Evolutionary conservation across 2,113 vertebrate genomes (phyloP).

Genomic region (Labeo rohita): DNA sequence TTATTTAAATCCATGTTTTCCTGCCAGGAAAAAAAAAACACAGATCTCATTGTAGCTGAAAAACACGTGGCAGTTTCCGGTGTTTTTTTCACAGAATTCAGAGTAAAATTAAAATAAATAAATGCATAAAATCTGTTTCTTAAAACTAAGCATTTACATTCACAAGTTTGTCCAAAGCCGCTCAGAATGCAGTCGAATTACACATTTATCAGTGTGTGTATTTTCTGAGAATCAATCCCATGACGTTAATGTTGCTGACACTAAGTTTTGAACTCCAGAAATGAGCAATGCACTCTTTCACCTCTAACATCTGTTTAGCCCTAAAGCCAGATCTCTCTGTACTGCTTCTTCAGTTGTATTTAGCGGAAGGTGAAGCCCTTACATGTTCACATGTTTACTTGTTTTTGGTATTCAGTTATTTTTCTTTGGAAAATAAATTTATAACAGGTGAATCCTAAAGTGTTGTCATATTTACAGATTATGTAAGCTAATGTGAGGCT

Average conservation of each 20-base stretch:
- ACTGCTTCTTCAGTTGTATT: neutral
- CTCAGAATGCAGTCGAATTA: neutral
- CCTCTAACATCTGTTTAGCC: conserved; percentile 1
- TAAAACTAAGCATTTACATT: neutral
- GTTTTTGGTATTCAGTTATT: no score
- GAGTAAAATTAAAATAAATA: neutral
- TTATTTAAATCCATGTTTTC: neutral
- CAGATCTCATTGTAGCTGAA: conserved; percentile 66
- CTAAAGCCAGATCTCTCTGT: neutral
- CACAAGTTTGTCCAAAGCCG: neutral
- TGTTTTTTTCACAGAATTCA: neutral
- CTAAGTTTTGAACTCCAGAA: neutral
- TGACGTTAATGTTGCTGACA: neutral
- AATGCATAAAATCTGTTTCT: neutral
- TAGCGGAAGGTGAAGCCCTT: neutral
- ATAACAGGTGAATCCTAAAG: neutral
- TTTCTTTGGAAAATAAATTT: no score
- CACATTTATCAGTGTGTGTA: neutral
- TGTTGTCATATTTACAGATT: no score
- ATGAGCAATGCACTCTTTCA: neutral
- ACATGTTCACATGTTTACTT: neutral
- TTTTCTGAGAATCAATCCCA: conserved; percentile 6
- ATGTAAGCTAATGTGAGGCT: neutral
- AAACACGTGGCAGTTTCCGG: conserved; percentile 54
- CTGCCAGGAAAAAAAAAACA: conserved; percentile 29